Conservation (phyloP, 2,888 invertebrate genomes). For the Macropis europaea region DNA sequence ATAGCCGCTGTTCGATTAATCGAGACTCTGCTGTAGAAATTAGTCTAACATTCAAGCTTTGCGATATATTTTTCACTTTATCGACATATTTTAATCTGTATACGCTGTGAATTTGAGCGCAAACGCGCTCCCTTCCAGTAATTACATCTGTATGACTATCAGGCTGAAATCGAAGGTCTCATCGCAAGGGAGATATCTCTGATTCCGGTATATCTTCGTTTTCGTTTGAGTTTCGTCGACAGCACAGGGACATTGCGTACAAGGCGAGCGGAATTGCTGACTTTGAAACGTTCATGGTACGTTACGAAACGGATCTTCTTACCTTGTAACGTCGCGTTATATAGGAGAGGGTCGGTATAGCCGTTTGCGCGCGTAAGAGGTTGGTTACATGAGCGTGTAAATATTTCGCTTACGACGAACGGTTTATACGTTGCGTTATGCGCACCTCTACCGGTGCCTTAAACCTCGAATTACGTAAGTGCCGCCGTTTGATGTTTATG, state of each 20-base stretch:
- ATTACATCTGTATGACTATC: background rate
- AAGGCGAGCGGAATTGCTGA: slow-evolving; percentile 45
- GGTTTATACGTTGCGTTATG: slow-evolving; percentile 63
- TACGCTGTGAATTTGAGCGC: background rate
- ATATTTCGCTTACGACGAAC: slow-evolving; percentile 72
- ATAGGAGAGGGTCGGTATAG: slow-evolving; percentile 63
- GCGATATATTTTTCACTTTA: too few species aligned
- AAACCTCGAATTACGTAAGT: slow-evolving; percentile 68
- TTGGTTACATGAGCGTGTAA: slow-evolving; percentile 73
- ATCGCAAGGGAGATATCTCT: background rate
- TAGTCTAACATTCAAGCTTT: too few species aligned
- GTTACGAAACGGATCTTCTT: slow-evolving; percentile 69
- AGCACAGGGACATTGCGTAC: background rate
- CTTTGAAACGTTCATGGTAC: slow-evolving; percentile 61
- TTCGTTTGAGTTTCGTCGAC: slow-evolving; percentile 1
- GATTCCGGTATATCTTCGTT: background rate
- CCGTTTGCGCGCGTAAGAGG: slow-evolving; percentile 65
- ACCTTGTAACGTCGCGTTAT: slow-evolving; percentile 60
- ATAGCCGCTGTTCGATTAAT: too few species aligned
- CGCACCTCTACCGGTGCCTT: slow-evolving; percentile 56
- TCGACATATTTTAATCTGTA: too few species aligned
- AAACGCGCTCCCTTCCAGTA: background rate
- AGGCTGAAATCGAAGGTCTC: background rate
- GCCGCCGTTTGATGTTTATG: slow-evolving; percentile 64
- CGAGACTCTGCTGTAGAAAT: too few species aligned